Conservation (phyloP, 2,797 vertebrate genomes). For the Pagetopsis macropterus region DNA sequence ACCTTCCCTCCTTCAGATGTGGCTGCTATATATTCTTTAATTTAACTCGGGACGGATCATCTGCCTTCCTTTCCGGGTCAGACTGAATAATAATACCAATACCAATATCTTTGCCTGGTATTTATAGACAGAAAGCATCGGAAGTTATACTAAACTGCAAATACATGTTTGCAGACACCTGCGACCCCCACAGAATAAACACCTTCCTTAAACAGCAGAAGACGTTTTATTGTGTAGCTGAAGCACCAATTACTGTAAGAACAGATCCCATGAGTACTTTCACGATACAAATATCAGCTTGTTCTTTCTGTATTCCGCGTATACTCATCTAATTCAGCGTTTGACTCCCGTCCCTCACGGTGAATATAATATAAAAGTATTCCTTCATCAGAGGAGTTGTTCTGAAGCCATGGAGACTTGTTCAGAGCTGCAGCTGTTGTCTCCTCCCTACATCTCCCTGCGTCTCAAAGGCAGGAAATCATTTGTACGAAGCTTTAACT, state of each 20-base stretch:
- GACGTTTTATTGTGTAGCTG: neutral
- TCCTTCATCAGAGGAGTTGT: slow-evolving; percentile 45
- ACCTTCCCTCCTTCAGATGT: slow-evolving; percentile 10
- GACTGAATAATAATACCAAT: slow-evolving; percentile 15
- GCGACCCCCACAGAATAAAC: no score
- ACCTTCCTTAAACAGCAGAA: no score
- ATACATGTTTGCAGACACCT: neutral
- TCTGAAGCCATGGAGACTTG: slow-evolving; percentile 28
- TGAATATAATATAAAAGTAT: slow-evolving; percentile 21
- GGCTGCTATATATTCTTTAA: slow-evolving; percentile 20
- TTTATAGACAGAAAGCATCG: neutral
- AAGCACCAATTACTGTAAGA: slow-evolving; percentile 7
- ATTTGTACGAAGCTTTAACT: slow-evolving; percentile 50
- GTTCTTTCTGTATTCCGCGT: slow-evolving; percentile 5
- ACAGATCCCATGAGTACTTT: neutral
- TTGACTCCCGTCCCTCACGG: slow-evolving; percentile 25
- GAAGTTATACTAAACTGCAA: neutral
- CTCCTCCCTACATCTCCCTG: slow-evolving; percentile 33
- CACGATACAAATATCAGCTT: neutral
- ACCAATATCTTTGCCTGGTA: neutral
- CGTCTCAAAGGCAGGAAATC: slow-evolving; percentile 47
- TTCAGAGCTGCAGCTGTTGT: slow-evolving; percentile 56
- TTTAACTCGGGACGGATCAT: slow-evolving; percentile 19
- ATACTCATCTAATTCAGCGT: slow-evolving; percentile 19
- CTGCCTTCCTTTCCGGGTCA: slow-evolving; percentile 8